These are phyloP conservation scores for Marmota monax DNA, from an alignment of 2,113 vertebrate genomes.

Conservation along the genomic window DNA sequence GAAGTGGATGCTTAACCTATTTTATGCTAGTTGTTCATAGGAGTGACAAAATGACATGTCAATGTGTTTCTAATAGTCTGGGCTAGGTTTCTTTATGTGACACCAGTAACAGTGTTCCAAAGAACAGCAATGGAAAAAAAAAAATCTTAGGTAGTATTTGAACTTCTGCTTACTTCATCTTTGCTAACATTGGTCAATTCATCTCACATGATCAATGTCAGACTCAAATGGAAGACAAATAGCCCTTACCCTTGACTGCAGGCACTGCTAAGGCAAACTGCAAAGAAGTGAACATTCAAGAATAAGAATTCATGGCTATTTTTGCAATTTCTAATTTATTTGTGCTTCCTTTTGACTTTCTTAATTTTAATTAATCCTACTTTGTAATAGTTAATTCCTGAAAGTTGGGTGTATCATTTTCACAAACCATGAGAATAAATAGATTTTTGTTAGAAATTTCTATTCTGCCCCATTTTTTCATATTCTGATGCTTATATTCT, in stretches of 20 bases:
- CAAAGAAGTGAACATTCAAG: neutral
- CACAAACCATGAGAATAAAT: too few relatives aligned
- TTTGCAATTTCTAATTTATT: neutral
- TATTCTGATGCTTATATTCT: too few relatives aligned
- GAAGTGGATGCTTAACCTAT: neutral
- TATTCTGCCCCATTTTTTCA: too few relatives aligned
- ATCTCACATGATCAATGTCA: neutral
- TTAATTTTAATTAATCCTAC: too few relatives aligned
- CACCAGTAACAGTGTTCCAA: neutral
- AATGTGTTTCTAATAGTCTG: neutral
- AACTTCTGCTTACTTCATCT: neutral
- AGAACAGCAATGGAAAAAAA: neutral
- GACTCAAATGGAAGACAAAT: neutral
- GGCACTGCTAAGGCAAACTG: neutral
- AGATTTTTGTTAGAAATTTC: too few relatives aligned
- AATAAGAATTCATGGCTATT: neutral
- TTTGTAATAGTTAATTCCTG: too few relatives aligned
- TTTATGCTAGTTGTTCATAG: neutral
- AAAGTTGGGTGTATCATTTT: too few relatives aligned
- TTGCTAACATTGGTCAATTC: neutral
- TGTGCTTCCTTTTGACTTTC: neutral
- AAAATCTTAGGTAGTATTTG: neutral
- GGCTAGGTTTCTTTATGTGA: neutral
- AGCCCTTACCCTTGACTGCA: neutral
- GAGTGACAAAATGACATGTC: neutral